These are phyloP conservation scores for Poeciliopsis infans DNA, from an alignment of 2,797 vertebrate genomes.

Conservation along the genomic window DNA sequence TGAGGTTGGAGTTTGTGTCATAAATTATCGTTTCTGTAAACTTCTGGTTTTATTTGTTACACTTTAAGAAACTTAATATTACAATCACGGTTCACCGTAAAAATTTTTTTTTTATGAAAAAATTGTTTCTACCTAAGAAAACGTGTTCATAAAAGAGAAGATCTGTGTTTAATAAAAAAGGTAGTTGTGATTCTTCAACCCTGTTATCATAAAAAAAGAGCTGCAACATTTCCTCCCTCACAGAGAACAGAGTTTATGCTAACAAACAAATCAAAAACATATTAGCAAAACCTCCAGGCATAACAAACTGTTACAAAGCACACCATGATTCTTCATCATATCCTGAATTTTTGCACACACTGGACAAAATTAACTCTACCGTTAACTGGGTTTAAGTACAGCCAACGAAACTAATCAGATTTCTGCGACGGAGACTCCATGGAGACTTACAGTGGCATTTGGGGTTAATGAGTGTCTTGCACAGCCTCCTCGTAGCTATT, in stretches of 20 bases:
- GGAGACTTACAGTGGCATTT: slow-evolving; percentile 72
- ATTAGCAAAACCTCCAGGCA: not conserved
- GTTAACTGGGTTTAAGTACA: slow-evolving; percentile 77
- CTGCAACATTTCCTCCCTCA: too few species aligned
- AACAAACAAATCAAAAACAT: not conserved
- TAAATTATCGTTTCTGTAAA: not conserved
- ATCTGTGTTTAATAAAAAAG: not conserved
- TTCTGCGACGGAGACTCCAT: slow-evolving; percentile 69
- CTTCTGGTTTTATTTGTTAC: not conserved
- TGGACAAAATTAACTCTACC: slow-evolving; percentile 70
- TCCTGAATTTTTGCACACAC: slow-evolving; percentile 45
- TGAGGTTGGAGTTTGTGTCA: not conserved
- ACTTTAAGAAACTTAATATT: not conserved
- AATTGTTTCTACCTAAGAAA: not conserved
- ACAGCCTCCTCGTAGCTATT: slow-evolving; percentile 72
- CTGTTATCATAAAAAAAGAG: too few species aligned
- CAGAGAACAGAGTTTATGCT: not conserved
- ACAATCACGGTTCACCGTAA: not conserved
- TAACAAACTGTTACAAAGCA: slow-evolving; percentile 29
- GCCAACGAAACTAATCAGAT: slow-evolving; percentile 76
- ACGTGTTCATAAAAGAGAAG: not conserved
- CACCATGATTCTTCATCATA: slow-evolving; percentile 20
- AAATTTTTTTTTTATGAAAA: not conserved
- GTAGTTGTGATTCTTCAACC: not conserved
- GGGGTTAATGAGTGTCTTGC: slow-evolving; percentile 82